Evolutionary conservation across 2,113 vertebrate species (phyloP).

Genomic region (Microcebus lehilahytsara): DNA sequence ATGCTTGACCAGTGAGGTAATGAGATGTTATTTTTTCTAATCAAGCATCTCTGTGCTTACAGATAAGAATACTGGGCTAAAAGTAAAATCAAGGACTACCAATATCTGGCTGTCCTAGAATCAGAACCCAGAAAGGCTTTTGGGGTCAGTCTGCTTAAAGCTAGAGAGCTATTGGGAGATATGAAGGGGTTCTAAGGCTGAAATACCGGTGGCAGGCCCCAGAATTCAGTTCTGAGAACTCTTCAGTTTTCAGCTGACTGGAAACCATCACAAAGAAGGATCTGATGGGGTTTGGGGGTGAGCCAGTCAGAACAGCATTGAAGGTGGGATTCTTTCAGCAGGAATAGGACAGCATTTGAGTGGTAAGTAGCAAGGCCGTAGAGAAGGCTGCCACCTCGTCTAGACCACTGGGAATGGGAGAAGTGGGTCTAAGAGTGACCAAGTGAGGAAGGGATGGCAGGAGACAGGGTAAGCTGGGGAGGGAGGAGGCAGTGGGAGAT

Average conservation of each 20-base stretch:
- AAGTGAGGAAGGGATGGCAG: neutral
- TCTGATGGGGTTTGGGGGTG: neutral
- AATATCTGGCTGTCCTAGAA: neutral
- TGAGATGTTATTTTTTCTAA: slow-evolving; percentile 19
- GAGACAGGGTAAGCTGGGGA: neutral
- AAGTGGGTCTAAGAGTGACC: neutral
- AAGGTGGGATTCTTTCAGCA: neutral
- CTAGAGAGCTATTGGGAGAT: neutral
- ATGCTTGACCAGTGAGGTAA: neutral
- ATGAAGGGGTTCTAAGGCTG: neutral
- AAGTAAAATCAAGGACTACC: slow-evolving; percentile 33
- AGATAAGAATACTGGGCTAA: neutral
- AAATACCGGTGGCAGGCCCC: neutral
- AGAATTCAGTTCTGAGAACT: neutral
- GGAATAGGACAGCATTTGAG: neutral
- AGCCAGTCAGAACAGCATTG: neutral
- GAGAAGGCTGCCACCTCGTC: neutral
- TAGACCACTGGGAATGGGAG: neutral
- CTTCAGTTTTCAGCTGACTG: neutral
- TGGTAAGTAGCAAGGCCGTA: neutral
- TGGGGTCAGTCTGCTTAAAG: neutral
- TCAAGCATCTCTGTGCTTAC: slow-evolving; percentile 12
- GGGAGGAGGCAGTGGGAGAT: neutral
- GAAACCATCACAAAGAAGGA: neutral
- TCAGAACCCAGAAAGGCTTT: neutral